A percentile compares a stretch with the other conserved stretches of the same genome.
phyloP scores from a whole-genome alignment of 2,797 vertebrate species.

The Acomys russatus region DNA sequence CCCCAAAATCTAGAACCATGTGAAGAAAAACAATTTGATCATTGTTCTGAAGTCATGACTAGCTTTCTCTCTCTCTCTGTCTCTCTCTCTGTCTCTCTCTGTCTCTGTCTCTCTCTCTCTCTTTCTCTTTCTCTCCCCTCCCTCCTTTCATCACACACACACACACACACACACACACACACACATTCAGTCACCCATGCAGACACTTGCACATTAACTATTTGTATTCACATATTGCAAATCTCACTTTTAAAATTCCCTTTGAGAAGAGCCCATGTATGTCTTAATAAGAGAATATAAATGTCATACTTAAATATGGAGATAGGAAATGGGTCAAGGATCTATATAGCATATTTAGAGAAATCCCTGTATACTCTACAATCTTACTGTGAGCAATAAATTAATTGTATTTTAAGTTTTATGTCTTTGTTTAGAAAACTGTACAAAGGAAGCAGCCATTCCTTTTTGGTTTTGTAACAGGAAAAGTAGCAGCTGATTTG shows the following conservation, averaged over 20 bases:
- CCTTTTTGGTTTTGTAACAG: not conserved
- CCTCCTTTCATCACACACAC: too few relatives aligned
- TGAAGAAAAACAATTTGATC: too few relatives aligned
- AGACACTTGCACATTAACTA: not conserved
- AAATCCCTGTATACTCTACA: constrained; percentile 13
- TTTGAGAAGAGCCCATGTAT: not conserved
- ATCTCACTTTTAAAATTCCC: constrained; percentile 24
- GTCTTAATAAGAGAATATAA: not conserved
- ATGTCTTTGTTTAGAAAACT: constrained; percentile 17
- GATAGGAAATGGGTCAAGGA: not conserved
- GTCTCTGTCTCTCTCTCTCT: too few relatives aligned
- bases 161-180: not conserved
- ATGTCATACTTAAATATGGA: not conserved
- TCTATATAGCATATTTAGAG: not conserved
- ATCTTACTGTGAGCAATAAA: not conserved
- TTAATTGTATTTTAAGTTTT: not conserved
- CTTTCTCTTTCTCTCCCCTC: too few relatives aligned
- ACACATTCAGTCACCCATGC: not conserved
- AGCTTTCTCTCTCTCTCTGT: too few relatives aligned
- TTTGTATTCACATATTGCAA: not conserved
- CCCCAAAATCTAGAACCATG: not conserved
- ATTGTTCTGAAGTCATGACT: too few relatives aligned
- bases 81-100: too few relatives aligned
- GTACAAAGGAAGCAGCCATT: not conserved
- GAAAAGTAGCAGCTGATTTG: not conserved